phyloP scores from a whole-genome alignment of 2,797 vertebrate species.

The Heteromormyrus szaboi region DNA sequence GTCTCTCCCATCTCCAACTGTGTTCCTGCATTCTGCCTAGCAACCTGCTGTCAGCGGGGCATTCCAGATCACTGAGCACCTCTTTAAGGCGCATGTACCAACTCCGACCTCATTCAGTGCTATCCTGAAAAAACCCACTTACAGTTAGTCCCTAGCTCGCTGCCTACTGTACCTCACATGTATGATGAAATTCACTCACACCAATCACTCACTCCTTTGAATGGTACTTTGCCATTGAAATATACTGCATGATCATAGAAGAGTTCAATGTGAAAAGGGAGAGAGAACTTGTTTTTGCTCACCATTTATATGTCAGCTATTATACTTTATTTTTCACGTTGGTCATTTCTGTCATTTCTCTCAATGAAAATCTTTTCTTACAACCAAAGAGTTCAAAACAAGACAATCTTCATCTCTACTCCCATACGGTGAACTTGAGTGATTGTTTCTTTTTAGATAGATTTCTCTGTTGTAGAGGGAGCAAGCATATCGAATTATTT shows the following conservation, averaged over 20 bases:
- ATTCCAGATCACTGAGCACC: conserved; percentile 42
- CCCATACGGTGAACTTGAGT: background rate
- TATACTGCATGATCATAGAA: background rate
- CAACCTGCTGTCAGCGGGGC: conserved; percentile 40
- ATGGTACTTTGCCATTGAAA: background rate
- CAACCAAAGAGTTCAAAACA: background rate
- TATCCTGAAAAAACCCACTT: background rate
- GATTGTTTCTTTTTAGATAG: background rate
- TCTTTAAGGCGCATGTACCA: conserved; percentile 18
- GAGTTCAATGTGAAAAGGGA: background rate
- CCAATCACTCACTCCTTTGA: background rate
- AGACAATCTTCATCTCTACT: background rate
- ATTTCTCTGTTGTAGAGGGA: background rate
- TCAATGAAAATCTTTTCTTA: background rate
- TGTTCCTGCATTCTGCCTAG: conserved; percentile 44
- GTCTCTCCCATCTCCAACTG: conserved; percentile 42
- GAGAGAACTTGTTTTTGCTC: background rate
- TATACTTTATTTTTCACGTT: background rate
- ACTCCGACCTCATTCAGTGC: background rate
- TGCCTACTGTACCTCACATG: background rate
- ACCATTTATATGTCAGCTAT: background rate
- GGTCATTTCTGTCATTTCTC: background rate
- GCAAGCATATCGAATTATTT: background rate
- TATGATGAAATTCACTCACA: background rate
- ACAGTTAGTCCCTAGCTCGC: background rate